phyloP scores from a whole-genome alignment of 2,888 invertebrate genomes.

The Callinectes sapidus region DNA sequence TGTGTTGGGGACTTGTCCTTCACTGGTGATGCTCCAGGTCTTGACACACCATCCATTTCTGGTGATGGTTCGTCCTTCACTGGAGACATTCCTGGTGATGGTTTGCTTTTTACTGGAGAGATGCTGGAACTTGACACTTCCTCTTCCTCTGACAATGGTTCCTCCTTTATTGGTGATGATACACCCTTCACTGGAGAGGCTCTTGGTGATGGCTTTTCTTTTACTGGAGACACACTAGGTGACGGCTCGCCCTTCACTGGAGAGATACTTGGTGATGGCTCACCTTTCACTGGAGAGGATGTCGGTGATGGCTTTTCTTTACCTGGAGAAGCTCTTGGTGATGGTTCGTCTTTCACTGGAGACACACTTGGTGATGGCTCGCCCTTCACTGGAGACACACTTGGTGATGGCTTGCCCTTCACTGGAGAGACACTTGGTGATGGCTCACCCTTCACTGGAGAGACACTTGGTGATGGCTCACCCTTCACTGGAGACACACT shows the following conservation, averaged over 20 bases:
- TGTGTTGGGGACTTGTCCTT: not conserved
- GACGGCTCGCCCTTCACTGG: not conserved
- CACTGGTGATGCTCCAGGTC: not conserved
- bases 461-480: not conserved
- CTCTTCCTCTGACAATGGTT: not conserved
- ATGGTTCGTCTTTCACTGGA: not conserved
- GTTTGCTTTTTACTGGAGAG: not conserved
- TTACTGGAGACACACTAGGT: not conserved
- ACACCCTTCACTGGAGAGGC: not conserved
- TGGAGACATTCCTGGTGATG: not conserved
- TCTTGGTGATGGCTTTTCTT: not conserved
- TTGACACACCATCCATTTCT: not conserved
- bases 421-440: not conserved
- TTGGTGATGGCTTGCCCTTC: not conserved
- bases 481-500: not conserved
- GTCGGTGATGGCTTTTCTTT: not conserved
- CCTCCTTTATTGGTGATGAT: not conserved
- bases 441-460: not conserved
- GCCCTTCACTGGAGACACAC: not conserved
- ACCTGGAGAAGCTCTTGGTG: not conserved
- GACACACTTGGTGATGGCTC: not conserved
- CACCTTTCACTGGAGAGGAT: not conserved
- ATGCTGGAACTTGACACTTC: not conserved
- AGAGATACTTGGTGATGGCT: not conserved
- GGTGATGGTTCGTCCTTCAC: not conserved